These are phyloP conservation scores for Rhabdomys pumilio DNA, from an alignment of 2,797 vertebrate genomes.

Conservation along the genomic window DNA sequence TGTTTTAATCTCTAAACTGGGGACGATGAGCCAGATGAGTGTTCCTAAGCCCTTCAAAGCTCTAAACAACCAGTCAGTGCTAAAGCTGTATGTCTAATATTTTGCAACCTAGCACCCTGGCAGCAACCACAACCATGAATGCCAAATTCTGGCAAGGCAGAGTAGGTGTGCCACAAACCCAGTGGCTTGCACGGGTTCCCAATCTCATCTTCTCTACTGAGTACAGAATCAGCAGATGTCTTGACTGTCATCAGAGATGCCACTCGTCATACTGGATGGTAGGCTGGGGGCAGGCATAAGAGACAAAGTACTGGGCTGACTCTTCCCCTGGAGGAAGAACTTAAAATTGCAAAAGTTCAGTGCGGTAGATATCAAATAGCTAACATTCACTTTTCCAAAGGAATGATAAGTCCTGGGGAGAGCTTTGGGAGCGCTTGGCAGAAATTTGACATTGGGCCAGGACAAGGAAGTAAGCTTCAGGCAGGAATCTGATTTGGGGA, in stretches of 20 bases:
- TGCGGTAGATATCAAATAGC: background rate
- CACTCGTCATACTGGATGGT: background rate
- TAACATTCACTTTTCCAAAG: slow-evolving; percentile 24
- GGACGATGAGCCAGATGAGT: background rate
- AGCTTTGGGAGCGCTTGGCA: too few relatives aligned
- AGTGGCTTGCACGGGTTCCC: background rate
- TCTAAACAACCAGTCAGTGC: background rate
- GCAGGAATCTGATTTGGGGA: too few relatives aligned
- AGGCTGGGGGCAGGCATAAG: background rate
- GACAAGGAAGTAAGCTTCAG: too few relatives aligned
- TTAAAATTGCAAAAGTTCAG: background rate
- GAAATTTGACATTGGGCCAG: too few relatives aligned
- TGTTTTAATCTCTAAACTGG: slow-evolving; percentile 25
- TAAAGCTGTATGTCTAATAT: slow-evolving; percentile 25
- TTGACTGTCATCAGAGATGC: background rate
- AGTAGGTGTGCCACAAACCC: background rate
- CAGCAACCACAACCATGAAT: background rate
- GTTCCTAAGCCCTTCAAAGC: slow-evolving; percentile 36
- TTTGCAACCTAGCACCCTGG: background rate
- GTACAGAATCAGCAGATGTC: background rate
- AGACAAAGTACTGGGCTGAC: background rate
- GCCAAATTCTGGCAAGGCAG: background rate
- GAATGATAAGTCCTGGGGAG: background rate
- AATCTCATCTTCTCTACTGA: background rate
- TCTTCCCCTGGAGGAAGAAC: background rate